Evolutionary conservation across 1,140 invertebrate genomes (phyloP).

Genomic region (Drosophila cardini): DNA sequence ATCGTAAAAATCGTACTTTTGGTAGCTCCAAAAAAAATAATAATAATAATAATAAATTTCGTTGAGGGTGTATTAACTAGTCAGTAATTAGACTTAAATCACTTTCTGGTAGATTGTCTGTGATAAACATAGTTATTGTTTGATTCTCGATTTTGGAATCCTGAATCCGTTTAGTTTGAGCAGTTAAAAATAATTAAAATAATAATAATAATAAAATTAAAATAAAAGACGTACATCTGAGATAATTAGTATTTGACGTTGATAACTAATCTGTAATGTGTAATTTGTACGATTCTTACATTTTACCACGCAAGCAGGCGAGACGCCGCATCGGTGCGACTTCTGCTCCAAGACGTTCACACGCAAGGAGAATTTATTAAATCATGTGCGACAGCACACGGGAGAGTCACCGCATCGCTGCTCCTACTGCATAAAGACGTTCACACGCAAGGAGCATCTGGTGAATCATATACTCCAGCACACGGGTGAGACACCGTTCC

Average conservation of each 20-base stretch:
- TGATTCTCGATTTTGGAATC: no score
- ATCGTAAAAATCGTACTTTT: no score
- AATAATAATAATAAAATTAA: background rate
- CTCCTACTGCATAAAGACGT: slow-evolving; percentile 90
- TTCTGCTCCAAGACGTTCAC: slow-evolving; percentile 94
- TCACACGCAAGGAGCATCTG: slow-evolving; percentile 91
- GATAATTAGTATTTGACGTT: background rate
- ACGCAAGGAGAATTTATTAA: slow-evolving; percentile 92
- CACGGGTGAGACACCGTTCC: slow-evolving; percentile 93
- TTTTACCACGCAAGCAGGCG: slow-evolving; percentile 84
- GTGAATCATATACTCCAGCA: slow-evolving; percentile 92
- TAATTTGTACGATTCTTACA: slow-evolving; percentile 1
- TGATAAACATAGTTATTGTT: no score
- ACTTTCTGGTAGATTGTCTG: no score
- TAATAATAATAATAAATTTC: no score
- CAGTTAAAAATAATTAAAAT: no score
- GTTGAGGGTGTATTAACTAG: no score
- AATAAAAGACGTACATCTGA: background rate
- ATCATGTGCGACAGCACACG: slow-evolving; percentile 93
- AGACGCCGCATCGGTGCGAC: slow-evolving; percentile 93
- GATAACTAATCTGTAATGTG: slow-evolving; percentile 8
- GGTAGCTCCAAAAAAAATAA: no score
- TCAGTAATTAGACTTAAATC: no score
- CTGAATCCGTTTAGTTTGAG: no score
- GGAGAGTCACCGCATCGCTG: slow-evolving; percentile 86